Conservation (phyloP, 2,797 vertebrate species). For the Sylvilagus floridanus region DNA sequence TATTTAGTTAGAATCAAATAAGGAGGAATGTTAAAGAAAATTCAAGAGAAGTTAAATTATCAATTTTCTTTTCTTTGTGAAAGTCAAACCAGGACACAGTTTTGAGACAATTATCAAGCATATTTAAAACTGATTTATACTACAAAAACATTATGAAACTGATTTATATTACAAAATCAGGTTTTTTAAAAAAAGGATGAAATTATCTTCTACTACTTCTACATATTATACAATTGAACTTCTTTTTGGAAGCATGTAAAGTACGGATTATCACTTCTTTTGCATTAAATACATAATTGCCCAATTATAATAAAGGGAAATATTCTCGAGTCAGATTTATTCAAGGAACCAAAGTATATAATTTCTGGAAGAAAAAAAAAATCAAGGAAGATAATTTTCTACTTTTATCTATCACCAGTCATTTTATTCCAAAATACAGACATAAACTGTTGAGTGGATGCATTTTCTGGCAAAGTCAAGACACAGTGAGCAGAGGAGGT, state of each 20-base stretch:
- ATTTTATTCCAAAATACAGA: slow-evolving; percentile 38
- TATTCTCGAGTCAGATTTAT: background rate
- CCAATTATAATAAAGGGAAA: slow-evolving; percentile 9
- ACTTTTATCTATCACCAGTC: background rate
- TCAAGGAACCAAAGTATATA: background rate
- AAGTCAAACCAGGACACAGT: background rate
- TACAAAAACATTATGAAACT: background rate
- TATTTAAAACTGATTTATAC: slow-evolving; percentile 1
- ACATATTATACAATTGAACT: background rate
- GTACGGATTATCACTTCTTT: background rate
- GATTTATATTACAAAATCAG: background rate
- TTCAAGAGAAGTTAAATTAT: background rate
- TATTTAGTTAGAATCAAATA: background rate
- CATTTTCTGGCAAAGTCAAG: background rate
- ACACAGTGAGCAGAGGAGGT: background rate
- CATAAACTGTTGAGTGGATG: background rate
- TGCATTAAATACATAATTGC: background rate
- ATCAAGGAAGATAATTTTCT: background rate
- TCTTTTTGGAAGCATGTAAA: slow-evolving; percentile 16
- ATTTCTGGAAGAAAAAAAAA: slow-evolving; percentile 45
- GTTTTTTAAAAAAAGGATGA: background rate
- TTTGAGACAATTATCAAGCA: slow-evolving; percentile 39
- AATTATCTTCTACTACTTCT: background rate
- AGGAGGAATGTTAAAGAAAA: slow-evolving; percentile 7
- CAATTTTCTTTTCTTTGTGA: slow-evolving; percentile 43